Evolutionary conservation across 2,113 vertebrate species (phyloP).

Genomic region (Dendropsophus ebraccatus): DNA sequence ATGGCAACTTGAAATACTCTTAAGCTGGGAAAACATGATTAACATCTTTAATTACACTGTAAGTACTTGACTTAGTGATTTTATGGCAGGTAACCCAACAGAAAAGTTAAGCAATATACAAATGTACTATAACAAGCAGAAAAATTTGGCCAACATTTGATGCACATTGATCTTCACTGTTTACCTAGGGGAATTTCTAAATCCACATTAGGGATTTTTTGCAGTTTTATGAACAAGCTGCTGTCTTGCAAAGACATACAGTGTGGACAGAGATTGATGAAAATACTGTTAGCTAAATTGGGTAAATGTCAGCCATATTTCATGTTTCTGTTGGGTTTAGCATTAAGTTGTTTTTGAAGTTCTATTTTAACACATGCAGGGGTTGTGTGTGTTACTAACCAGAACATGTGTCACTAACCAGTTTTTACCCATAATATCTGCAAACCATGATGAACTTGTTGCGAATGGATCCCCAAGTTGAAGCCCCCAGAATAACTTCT

Average conservation of each 20-base stretch:
- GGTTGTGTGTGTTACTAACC: background rate
- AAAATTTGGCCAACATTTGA: slow-evolving; percentile 30
- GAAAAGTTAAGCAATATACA: slow-evolving; percentile 35
- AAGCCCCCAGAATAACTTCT: too few species aligned
- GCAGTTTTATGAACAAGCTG: slow-evolving; percentile 10
- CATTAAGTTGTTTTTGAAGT: slow-evolving; percentile 16
- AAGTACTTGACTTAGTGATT: slow-evolving; percentile 45
- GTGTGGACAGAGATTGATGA: slow-evolving; percentile 35
- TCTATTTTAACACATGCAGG: background rate
- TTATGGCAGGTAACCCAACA: slow-evolving; percentile 35
- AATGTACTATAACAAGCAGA: slow-evolving; percentile 46
- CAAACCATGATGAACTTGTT: too few species aligned
- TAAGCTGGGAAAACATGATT: slow-evolving; percentile 35
- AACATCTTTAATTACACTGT: slow-evolving; percentile 48
- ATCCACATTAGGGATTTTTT: slow-evolving; percentile 7
- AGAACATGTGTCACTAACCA: too few species aligned
- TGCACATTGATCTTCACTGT: slow-evolving; percentile 48
- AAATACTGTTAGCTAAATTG: background rate
- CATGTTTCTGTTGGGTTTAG: background rate
- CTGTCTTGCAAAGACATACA: slow-evolving; percentile 13
- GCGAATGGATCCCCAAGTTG: too few species aligned
- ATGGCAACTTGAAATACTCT: slow-evolving; percentile 19
- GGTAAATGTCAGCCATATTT: slow-evolving; percentile 41
- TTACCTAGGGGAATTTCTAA: slow-evolving; percentile 31
- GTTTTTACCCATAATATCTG: too few species aligned